phyloP scores from a whole-genome alignment of 2,888 invertebrate genomes.

The Phymatocera aterrima region DNA sequence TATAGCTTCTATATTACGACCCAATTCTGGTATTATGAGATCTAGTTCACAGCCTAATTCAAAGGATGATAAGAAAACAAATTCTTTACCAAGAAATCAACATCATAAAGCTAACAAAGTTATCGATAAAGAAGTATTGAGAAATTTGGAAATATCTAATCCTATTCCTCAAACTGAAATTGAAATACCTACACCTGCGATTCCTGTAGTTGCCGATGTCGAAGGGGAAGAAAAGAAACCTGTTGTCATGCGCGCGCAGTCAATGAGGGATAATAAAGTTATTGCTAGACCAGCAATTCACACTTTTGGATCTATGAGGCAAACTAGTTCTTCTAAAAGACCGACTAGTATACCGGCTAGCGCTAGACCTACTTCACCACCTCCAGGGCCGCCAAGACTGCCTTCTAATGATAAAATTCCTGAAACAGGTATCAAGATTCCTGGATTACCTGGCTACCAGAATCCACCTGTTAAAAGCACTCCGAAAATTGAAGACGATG shows the following conservation, averaged over 20 bases:
- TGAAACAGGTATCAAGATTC: constrained; percentile 68
- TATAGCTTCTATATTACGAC: constrained; percentile 82
- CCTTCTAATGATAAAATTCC: constrained; percentile 68
- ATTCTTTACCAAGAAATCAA: constrained; percentile 79
- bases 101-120: constrained; percentile 81
- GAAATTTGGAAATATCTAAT: constrained; percentile 88
- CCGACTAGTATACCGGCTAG: constrained; percentile 85
- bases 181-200: constrained; percentile 78
- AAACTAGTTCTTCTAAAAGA: constrained; percentile 80
- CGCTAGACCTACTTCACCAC: constrained; percentile 86
- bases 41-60: constrained; percentile 76
- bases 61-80: constrained; percentile 75
- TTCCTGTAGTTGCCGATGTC: constrained; percentile 79
- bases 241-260: constrained; percentile 87
- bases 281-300: constrained; percentile 81
- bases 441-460: constrained; percentile 78
- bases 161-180: constrained; percentile 87
- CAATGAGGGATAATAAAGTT: constrained; percentile 81
- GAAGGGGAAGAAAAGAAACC: constrained; percentile 77
- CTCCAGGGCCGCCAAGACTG: constrained; percentile 80
- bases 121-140: constrained; percentile 83
- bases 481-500: constrained; percentile 75
- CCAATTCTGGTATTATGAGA: constrained; percentile 75
- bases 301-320: constrained; percentile 90
- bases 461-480: constrained; percentile 74